A percentile compares a stretch with the other conserved stretches of the same genome.
Conservation (phyloP, 2,888 invertebrate species). For the Tetanocera ferruginea region DNA sequence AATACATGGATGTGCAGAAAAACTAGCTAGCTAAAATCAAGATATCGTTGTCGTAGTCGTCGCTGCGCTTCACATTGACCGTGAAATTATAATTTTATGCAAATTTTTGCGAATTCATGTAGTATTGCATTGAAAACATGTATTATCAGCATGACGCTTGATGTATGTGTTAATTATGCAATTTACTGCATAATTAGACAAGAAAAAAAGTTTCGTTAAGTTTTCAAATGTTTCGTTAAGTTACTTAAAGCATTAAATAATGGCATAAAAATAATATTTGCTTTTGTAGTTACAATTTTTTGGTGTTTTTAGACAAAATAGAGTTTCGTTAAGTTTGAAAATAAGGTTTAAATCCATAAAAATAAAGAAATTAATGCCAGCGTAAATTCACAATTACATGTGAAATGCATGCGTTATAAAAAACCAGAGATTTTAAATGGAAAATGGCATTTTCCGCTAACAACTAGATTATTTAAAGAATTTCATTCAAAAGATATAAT, state of each 20-base stretch:
- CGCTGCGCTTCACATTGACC: slow-evolving; percentile 1
- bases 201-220: slow-evolving; percentile 1
- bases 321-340: neutral
- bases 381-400: neutral
- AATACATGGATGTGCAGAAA: neutral
- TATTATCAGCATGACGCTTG: neutral
- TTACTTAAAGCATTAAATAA: neutral
- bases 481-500: neutral
- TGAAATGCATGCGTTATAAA: too few species aligned
- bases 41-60: neutral
- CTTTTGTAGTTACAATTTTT: neutral
- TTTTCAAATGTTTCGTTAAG: neutral
- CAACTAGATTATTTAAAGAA: neutral
- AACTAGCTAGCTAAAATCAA: neutral
- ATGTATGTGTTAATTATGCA: neutral
- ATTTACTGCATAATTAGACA: neutral
- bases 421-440: too few species aligned
- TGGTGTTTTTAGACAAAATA: neutral
- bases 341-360: too few species aligned
- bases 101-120: neutral
- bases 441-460: neutral
- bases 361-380: too few species aligned
- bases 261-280: neutral
- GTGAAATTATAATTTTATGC: slow-evolving; percentile 29
- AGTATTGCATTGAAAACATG: neutral